Base-by-base conservation (phyloP, 2,888 invertebrate species). In the Amiota mariae region DNA sequence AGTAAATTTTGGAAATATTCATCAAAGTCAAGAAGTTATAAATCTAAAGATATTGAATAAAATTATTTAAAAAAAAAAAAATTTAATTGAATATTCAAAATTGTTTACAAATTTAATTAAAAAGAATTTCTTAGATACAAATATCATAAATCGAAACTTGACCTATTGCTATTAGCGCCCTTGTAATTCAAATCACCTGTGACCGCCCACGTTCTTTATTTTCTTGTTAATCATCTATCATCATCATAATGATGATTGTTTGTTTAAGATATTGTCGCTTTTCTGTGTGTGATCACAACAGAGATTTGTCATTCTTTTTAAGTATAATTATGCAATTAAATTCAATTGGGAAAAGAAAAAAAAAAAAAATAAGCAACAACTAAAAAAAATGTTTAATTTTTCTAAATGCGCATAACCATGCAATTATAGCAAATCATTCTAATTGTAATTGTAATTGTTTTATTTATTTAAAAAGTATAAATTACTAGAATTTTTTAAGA, bases 241-340 rank as follows among this genome's bases (percentile, higher is more conserved):
- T 59, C 59, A 57, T 18, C 18, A 10, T n/a, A n/a, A 59, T 36
- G 4, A 36, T 36, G 24, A 24, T 24, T 24, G 24, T 24, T 24
- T 24, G n/a, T 24, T 2, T 6, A 36, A 36, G 36, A 36, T 36
- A 36, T 36, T 36, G 36, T 36, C 36, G 36, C 36, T 36, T 36
- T 36, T 36, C 36, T 36, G 36, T 36, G 36, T 36, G 20, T 48
- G n/a, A 20, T 10, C 54, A 68, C 9, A n/a, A n/a, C 54, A 54
- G 2, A 24, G 20, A 68, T 68, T 68, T 54, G 54, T 68, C 67
- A 68, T 68, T 51, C 51, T 13, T 54, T 13, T 59, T 59, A 20
- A 12, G 51, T 54, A 36, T 36, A 54, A 68, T 68, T 78, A 75
- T 72, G 71, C 76, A 79, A 73, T 73, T 78, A 71, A 73, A 57